Evolutionary conservation across 92 coral and sea anemone genomes (phyloP).

Genomic region (Heliopora coerulea): DNA sequence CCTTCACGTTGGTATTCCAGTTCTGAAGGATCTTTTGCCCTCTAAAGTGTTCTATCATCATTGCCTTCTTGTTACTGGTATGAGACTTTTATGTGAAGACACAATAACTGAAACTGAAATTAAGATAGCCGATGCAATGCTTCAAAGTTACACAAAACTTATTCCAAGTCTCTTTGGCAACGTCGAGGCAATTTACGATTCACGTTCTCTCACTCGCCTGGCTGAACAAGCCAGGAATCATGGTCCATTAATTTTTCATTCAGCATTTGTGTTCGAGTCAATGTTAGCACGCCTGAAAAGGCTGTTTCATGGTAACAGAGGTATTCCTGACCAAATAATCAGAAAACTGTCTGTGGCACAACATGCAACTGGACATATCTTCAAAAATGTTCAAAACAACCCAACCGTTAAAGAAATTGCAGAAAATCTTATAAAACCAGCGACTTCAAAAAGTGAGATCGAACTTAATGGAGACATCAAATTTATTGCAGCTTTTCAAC

Average conservation of each 20-base stretch:
- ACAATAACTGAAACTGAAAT: constrained; percentile 55
- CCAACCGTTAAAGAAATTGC: constrained; percentile 44
- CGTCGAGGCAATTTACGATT: constrained; percentile 56
- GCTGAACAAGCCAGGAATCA: constrained; percentile 63
- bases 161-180: constrained; percentile 52
- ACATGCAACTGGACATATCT: constrained; percentile 48
- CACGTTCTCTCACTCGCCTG: constrained; percentile 59
- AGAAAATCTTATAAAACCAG: constrained; percentile 28
- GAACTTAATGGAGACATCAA: no score
- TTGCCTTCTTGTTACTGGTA: constrained; percentile 56
- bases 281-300: constrained; percentile 68
- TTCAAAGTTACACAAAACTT: constrained; percentile 48
- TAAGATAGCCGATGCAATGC: constrained; percentile 64
- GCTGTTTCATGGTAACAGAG: constrained; percentile 68
- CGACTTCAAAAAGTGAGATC: no score
- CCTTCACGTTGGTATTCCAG: constrained; percentile 63
- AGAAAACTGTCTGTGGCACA: constrained; percentile 57
- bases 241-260: constrained; percentile 64
- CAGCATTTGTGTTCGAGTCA: constrained; percentile 66
- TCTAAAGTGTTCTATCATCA: constrained; percentile 58
- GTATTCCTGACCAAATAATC: constrained; percentile 67
- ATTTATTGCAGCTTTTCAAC: no score
- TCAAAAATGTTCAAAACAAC: constrained; percentile 37
- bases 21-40: constrained; percentile 52
- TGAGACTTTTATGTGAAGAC: constrained; percentile 59